phyloP scores from a whole-genome alignment of 1,140 invertebrate genomes.

The Diabrotica undecimpunctata region DNA sequence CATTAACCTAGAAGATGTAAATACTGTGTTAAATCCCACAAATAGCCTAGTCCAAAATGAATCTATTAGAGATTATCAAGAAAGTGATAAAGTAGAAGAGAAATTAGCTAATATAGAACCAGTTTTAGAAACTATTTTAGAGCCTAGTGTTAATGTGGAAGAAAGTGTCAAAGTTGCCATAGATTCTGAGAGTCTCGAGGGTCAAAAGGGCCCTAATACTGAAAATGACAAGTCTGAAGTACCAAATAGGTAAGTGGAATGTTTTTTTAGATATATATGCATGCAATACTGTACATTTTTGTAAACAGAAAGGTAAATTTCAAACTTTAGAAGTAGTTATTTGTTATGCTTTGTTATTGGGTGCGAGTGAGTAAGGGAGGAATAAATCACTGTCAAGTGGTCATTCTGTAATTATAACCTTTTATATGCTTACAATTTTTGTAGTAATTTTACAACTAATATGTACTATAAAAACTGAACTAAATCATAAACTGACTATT shows the following conservation, averaged over 20 bases:
- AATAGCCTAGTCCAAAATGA: conserved; percentile 5
- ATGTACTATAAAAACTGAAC: too few species aligned
- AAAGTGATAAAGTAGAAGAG: neutral
- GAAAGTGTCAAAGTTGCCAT: conserved; percentile 1
- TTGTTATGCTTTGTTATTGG: too few species aligned
- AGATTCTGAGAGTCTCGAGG: neutral
- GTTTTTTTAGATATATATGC: neutral
- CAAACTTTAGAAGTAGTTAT: too few species aligned
- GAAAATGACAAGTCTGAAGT: conserved; percentile 3
- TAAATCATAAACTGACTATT: too few species aligned
- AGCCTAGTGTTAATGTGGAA: conserved; percentile 5
- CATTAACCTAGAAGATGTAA: conserved; percentile 4
- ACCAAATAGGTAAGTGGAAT: conserved; percentile 9
- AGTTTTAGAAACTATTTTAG: neutral
- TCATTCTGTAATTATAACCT: too few species aligned
- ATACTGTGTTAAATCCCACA: neutral
- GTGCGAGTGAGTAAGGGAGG: too few species aligned
- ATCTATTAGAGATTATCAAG: conserved; percentile 4
- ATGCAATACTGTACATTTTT: too few species aligned
- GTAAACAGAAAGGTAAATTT: too few species aligned
- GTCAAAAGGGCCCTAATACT: neutral
- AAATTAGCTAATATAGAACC: neutral
- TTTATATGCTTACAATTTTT: too few species aligned
- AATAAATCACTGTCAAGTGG: too few species aligned
- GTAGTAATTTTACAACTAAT: too few species aligned